Evolutionary conservation across 2,797 vertebrate species (phyloP).

Genomic region (Halcyon smyrnensis): DNA sequence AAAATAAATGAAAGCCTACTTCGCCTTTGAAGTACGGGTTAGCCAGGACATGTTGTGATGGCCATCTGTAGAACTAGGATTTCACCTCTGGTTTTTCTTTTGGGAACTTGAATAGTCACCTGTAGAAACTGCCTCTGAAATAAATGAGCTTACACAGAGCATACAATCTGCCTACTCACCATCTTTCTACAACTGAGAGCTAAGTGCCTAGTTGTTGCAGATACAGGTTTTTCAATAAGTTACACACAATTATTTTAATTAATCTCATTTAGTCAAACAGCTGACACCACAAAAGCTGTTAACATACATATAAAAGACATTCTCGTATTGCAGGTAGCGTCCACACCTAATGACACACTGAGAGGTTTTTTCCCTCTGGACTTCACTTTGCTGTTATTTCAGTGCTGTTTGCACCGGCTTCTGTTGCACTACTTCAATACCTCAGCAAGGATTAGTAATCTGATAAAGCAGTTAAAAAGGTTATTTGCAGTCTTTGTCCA

Average conservation of each 20-base stretch:
- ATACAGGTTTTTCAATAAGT: not conserved
- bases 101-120: not conserved
- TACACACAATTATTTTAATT: not conserved
- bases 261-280: not conserved
- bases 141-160: not conserved
- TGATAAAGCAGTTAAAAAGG: not conserved
- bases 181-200: not conserved
- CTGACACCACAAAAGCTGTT: not conserved
- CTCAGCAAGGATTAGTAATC: not conserved
- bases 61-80: not conserved
- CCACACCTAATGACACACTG: not conserved
- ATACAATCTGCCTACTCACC: not conserved
- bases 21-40: not conserved
- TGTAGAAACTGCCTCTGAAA: not conserved
- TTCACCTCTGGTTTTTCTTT: not conserved
- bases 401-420: not conserved
- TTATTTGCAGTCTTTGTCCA: not conserved
- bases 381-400: not conserved
- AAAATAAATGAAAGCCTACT: not conserved
- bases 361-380: not conserved
- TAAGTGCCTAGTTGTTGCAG: not conserved
- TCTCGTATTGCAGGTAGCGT: not conserved
- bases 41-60: not conserved
- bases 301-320: not conserved
- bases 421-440: not conserved